phyloP scores from a whole-genome alignment of 1,140 invertebrate genomes.

The Drosophila asahinai region DNA sequence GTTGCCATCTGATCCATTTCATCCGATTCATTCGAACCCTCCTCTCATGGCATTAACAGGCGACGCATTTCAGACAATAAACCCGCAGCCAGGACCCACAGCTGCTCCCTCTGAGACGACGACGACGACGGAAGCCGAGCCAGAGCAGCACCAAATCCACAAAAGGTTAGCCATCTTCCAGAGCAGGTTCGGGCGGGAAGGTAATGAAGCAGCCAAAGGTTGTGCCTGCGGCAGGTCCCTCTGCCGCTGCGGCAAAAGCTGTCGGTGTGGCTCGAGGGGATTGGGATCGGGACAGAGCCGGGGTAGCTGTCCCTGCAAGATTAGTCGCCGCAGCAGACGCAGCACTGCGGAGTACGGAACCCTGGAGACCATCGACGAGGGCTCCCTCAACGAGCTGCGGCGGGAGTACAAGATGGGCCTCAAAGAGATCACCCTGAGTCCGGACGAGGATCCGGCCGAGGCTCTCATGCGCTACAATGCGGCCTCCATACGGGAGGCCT shows the following conservation, averaged over 20 bases:
- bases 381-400: constrained; percentile 67
- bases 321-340: constrained; percentile 27
- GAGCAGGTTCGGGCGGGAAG: constrained; percentile 11
- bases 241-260: constrained; percentile 55
- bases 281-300: neutral
- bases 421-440: constrained; percentile 79
- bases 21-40: constrained; percentile 58
- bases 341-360: constrained; percentile 65
- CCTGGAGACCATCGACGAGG: constrained; percentile 73
- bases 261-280: constrained; percentile 30
- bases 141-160: constrained; percentile 46
- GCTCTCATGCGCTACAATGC: constrained; percentile 82
- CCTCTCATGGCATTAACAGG: constrained; percentile 80
- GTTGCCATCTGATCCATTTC: constrained; percentile 57
- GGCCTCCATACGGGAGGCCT: constrained; percentile 73
- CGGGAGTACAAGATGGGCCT: constrained; percentile 71
- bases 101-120: constrained; percentile 30
- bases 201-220: constrained; percentile 2
- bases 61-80: constrained; percentile 84
- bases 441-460: constrained; percentile 79
- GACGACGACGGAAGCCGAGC: neutral
- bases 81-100: constrained; percentile 13
- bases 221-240: constrained; percentile 53
- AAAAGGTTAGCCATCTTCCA: constrained; percentile 77
- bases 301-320: neutral